Evolutionary conservation across 1,140 invertebrate species (phyloP).

Genomic region (Branchinecta lindahli): DNA sequence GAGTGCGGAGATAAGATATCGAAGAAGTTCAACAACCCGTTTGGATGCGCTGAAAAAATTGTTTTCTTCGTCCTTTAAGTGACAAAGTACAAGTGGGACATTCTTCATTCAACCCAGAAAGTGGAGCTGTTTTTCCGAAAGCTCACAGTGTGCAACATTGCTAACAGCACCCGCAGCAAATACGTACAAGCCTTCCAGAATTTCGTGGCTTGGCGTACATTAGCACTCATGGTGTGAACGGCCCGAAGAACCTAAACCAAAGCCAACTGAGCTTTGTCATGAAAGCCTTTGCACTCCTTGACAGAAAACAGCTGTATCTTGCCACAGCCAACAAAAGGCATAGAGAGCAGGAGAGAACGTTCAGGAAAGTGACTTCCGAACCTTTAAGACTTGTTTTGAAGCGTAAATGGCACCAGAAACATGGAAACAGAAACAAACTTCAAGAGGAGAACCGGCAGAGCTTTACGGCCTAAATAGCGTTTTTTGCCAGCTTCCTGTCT

Average conservation of each 20-base stretch:
- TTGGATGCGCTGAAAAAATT: slow-evolving; percentile 8
- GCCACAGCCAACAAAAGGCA: neutral
- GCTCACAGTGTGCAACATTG: neutral
- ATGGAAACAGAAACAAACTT: too few species aligned
- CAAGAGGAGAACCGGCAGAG: too few species aligned
- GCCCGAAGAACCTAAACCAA: neutral
- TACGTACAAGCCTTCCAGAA: neutral
- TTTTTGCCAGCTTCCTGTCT: too few species aligned
- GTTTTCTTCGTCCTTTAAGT: neutral
- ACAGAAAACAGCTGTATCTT: neutral
- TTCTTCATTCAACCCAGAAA: neutral
- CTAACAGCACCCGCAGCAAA: neutral
- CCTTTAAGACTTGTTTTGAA: too few species aligned
- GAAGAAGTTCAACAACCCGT: neutral
- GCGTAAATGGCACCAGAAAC: too few species aligned
- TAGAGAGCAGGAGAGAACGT: neutral
- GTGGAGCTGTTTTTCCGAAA: slow-evolving; percentile 5
- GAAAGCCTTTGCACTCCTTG: neutral
- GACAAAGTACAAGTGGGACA: neutral
- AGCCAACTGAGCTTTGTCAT: neutral
- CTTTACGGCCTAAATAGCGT: too few species aligned
- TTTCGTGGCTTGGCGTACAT: neutral
- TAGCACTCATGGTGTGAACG: neutral
- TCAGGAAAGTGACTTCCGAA: too few species aligned
- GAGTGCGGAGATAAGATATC: neutral